A percentile compares a stretch with the other conserved stretches of the same genome.
phyloP scores from a whole-genome alignment of 2,797 vertebrate species.

The Acanthopagrus latus region DNA sequence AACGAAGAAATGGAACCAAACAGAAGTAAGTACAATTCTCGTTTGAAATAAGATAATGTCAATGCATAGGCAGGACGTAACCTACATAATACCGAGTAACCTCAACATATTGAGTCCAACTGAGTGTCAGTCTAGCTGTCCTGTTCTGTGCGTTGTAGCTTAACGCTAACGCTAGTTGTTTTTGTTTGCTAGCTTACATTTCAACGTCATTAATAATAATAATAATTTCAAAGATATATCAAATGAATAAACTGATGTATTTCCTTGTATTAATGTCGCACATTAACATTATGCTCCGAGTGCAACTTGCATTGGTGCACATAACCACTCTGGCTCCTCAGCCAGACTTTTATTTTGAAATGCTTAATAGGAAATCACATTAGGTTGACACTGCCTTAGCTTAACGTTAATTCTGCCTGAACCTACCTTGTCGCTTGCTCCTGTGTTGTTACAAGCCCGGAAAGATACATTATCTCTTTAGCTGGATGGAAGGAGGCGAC shows the following conservation, averaged over 20 bases:
- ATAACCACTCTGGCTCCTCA: accelerated
- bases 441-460: too few species aligned
- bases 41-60: not conserved
- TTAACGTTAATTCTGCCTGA: not conserved
- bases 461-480: accelerated
- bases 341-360: constrained; percentile 39
- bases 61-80: accelerated
- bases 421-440: accelerated
- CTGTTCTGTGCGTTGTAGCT: too few species aligned
- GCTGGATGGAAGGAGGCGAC: constrained; percentile 74
- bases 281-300: too few species aligned
- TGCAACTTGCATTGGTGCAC: not conserved
- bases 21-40: accelerated
- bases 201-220: not conserved
- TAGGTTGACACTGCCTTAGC: accelerated
- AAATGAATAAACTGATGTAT: not conserved
- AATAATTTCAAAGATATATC: too few species aligned
- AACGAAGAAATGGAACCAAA: not conserved
- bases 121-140: too few species aligned
- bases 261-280: too few species aligned
- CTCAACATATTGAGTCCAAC: accelerated
- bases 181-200: too few species aligned
- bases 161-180: not conserved
- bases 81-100: not conserved
- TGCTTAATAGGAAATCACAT: accelerated